Percentiles rank a stretch among this genome's conserved stretches.
phyloP scores from a whole-genome alignment of 2,797 vertebrate species.

The Cacajao melanocephalus region DNA sequence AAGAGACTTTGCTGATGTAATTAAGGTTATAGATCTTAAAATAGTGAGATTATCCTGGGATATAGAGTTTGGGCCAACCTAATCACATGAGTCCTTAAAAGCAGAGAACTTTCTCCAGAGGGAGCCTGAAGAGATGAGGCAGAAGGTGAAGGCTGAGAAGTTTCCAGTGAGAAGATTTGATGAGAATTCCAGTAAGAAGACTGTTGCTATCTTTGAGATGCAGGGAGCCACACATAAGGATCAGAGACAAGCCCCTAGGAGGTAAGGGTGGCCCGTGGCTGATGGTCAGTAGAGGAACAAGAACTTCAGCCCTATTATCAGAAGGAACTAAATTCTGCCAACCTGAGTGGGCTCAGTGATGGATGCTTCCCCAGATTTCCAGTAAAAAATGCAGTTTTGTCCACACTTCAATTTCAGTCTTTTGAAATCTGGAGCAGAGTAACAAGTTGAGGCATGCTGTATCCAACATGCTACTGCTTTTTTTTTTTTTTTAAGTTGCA shows the following conservation, averaged over 20 bases:
- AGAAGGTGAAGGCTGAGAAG: neutral
- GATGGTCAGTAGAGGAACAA: too few species aligned
- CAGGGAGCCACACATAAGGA: rapidly evolving
- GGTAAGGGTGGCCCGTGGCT: too few species aligned
- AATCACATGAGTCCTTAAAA: neutral
- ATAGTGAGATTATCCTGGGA: neutral
- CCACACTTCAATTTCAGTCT: neutral
- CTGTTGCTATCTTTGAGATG: neutral
- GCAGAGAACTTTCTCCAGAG: neutral
- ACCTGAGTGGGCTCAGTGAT: neutral
- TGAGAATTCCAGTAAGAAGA: too few species aligned
- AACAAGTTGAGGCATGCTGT: neutral
- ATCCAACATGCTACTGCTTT: neutral
- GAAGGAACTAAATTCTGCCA: neutral
- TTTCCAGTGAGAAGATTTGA: neutral
- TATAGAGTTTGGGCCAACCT: neutral
- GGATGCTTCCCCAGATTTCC: neutral
- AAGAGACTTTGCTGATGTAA: neutral
- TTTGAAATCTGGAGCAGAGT: neutral
- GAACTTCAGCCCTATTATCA: neutral
- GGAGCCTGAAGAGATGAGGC: neutral
- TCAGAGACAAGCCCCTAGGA: neutral
- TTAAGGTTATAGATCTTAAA: neutral
- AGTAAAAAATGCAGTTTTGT: neutral
- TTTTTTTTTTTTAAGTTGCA: too few species aligned